Conservation (phyloP, 1,140 invertebrate species). For the Zaprionus ghesquierei region DNA sequence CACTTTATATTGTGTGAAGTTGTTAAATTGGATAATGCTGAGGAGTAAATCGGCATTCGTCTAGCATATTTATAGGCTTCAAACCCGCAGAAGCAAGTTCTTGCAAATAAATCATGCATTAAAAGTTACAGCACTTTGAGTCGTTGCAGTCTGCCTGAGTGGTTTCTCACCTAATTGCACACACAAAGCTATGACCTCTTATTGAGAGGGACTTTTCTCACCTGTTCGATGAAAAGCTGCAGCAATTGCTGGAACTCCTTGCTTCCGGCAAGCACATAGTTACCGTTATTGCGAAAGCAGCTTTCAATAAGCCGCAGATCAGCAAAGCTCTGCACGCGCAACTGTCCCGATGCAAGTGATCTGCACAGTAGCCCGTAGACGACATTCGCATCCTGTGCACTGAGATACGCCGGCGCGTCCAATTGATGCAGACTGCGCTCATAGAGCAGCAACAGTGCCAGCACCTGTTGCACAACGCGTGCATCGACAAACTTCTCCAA, state of each 20-base stretch:
- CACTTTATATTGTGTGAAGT: neutral
- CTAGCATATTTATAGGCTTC: neutral
- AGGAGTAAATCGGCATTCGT: neutral
- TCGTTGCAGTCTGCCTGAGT: neutral
- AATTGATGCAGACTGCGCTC: conserved; percentile 69
- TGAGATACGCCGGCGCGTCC: conserved; percentile 47
- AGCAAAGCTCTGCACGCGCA: conserved; percentile 45
- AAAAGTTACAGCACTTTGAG: conserved; percentile 26
- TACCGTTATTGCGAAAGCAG: conserved; percentile 75
- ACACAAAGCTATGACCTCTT: neutral
- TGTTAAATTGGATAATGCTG: neutral
- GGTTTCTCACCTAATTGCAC: neutral
- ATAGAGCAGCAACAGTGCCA: conserved; percentile 67
- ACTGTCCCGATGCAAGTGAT: conserved; percentile 39
- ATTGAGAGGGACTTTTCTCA: conserved; percentile 36
- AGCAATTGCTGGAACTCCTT: conserved; percentile 75
- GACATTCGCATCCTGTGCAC: conserved; percentile 63
- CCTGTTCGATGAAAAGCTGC: conserved; percentile 71
- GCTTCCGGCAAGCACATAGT: conserved; percentile 76
- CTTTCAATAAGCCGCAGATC: conserved; percentile 66
- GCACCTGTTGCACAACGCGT: conserved; percentile 66
- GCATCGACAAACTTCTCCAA: conserved; percentile 79
- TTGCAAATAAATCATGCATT: conserved; percentile 40
- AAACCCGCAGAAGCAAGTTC: neutral
- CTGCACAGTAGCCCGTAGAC: conserved; percentile 60